A percentile compares a stretch with the other conserved stretches of the same genome.
Conservation (phyloP, 2,797 vertebrate species). For the Acrossocheilus wenchowensis region DNA sequence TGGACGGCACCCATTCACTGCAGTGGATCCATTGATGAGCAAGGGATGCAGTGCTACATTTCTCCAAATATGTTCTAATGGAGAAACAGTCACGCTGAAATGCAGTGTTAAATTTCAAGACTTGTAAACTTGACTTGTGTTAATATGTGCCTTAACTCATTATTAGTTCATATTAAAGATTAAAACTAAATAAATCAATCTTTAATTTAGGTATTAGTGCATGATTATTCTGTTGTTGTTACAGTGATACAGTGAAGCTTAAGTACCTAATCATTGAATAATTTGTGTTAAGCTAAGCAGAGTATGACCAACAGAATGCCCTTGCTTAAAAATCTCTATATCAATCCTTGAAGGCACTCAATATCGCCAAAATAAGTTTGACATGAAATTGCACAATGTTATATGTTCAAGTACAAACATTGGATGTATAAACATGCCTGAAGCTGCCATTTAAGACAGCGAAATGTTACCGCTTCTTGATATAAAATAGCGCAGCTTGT, state of each 20-base stretch:
- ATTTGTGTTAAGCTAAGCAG: neutral
- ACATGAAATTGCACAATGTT: constrained; percentile 19
- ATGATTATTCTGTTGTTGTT: neutral
- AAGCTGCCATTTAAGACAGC: constrained; percentile 39
- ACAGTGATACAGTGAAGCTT: neutral
- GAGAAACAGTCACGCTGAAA: too few species aligned
- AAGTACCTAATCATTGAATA: neutral
- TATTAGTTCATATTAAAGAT: neutral
- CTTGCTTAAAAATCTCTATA: neutral
- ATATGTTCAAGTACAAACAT: constrained; percentile 25
- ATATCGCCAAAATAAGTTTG: constrained; percentile 30
- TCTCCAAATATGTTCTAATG: too few species aligned
- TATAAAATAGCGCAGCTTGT: constrained; percentile 47
- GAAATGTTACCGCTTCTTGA: constrained; percentile 4
- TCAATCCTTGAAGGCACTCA: constrained; percentile 10
- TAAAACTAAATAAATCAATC: too few species aligned
- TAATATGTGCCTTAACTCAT: neutral
- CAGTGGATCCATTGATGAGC: neutral
- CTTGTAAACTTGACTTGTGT: neutral
- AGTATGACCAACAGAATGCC: neutral
- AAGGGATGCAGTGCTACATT: too few species aligned
- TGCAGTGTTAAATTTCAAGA: too few species aligned
- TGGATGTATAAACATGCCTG: constrained; percentile 48
- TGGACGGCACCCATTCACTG: neutral
- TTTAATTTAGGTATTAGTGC: too few species aligned